Conservation (phyloP, 2,888 invertebrate genomes). For the Hirtodrosophila confusa region DNA sequence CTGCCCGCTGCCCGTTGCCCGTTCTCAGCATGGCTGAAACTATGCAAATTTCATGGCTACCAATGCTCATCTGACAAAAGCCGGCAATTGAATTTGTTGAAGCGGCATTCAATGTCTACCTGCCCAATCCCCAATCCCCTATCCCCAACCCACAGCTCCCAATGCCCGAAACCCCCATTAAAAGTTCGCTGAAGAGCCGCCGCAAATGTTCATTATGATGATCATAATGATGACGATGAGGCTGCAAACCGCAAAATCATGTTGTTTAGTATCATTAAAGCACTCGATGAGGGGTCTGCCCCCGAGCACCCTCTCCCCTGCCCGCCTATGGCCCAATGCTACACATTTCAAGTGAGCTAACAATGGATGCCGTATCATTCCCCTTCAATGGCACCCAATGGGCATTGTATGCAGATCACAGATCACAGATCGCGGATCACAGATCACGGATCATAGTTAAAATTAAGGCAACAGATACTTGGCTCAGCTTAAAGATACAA, state of each 20-base stretch:
- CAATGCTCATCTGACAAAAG: slow-evolving; percentile 54
- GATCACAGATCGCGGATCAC: too few species aligned
- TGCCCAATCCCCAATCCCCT: slow-evolving; percentile 48
- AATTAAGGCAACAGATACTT: slow-evolving; percentile 36
- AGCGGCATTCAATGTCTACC: slow-evolving; percentile 68
- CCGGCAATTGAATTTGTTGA: slow-evolving; percentile 58
- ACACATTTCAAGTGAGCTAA: slow-evolving; percentile 63
- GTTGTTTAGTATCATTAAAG: slow-evolving; percentile 69
- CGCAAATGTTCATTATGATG: slow-evolving; percentile 20
- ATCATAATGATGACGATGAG: slow-evolving; percentile 19
- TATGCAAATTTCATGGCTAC: slow-evolving; percentile 78
- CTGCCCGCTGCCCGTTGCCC: slow-evolving; percentile 2
- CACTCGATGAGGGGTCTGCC: slow-evolving; percentile 10
- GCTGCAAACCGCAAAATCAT: slow-evolving; percentile 66
- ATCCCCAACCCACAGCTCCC: slow-evolving; percentile 16
- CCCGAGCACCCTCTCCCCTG: background rate
- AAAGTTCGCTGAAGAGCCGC: slow-evolving; percentile 35
- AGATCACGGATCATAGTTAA: slow-evolving; percentile 44
- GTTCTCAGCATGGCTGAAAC: slow-evolving; percentile 19
- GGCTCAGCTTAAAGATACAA: slow-evolving; percentile 10
- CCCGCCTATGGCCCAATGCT: slow-evolving; percentile 42
- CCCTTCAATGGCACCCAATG: slow-evolving; percentile 42
- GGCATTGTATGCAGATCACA: slow-evolving; percentile 70
- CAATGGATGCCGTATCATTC: slow-evolving; percentile 46
- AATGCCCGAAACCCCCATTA: slow-evolving; percentile 43